These are phyloP conservation scores for Chaetophractus vellerosus DNA, from an alignment of 2,797 vertebrate genomes.

Conservation along the genomic window DNA sequence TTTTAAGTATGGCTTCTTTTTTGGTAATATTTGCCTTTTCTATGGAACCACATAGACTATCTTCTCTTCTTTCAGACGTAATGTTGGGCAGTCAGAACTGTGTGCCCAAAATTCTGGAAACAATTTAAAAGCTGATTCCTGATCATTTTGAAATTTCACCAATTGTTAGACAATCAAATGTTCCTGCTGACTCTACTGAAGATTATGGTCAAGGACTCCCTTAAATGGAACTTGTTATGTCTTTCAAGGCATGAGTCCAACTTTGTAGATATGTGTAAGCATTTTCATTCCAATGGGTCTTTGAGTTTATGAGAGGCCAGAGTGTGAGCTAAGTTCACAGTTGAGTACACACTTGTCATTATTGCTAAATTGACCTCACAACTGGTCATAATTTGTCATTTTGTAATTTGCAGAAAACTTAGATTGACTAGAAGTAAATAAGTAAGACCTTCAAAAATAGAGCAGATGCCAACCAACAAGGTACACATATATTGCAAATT, in stretches of 20 bases:
- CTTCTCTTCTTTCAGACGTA: neutral
- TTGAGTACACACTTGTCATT: neutral
- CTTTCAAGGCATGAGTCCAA: slow-evolving; percentile 2
- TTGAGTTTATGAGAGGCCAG: neutral
- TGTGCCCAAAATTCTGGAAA: neutral
- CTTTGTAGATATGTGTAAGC: neutral
- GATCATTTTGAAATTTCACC: slow-evolving; percentile 53
- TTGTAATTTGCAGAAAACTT: neutral
- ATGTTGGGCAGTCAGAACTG: slow-evolving; percentile 8
- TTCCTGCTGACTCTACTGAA: neutral
- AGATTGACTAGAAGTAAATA: neutral
- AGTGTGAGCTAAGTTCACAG: neutral
- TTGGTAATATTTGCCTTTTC: slow-evolving; percentile 48
- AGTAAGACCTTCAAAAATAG: neutral
- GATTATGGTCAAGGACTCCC: slow-evolving; percentile 33
- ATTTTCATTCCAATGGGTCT: neutral
- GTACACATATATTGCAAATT: neutral
- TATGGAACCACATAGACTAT: neutral
- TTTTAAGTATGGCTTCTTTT: slow-evolving; percentile 29
- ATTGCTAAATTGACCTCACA: neutral
- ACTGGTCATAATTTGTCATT: neutral
- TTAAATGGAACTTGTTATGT: neutral
- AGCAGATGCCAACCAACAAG: neutral
- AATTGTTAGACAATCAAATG: slow-evolving; percentile 49
- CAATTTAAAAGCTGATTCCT: neutral